Conservation (phyloP, 2,888 invertebrate species). For the Allacma fusca region DNA sequence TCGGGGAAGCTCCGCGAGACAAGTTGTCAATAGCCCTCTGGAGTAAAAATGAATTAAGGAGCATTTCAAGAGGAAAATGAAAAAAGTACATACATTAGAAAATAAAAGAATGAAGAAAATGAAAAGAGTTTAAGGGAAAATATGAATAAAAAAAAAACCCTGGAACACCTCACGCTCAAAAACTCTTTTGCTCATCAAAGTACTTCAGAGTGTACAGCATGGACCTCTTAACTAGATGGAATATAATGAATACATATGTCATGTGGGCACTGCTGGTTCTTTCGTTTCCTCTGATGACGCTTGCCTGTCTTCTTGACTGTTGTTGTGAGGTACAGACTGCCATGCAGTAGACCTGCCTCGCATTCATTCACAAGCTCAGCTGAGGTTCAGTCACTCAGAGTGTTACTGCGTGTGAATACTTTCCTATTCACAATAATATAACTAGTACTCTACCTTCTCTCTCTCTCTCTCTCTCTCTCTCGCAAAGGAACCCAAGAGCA, state of each 20-base stretch:
- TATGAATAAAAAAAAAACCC: not conserved
- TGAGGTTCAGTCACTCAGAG: conserved; percentile 27
- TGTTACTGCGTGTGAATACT: conserved; percentile 1
- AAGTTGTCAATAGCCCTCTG: no score
- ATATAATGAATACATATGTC: conserved; percentile 9
- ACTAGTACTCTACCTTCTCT: not conserved
- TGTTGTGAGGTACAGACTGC: not conserved
- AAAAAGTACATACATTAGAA: not conserved
- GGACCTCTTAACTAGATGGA: not conserved
- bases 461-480: not conserved
- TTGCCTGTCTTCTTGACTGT: not conserved
- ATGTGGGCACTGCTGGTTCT: conserved; percentile 5
- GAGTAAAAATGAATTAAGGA: no score
- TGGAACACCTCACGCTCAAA: not conserved
- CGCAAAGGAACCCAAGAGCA: not conserved
- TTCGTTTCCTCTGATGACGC: conserved; percentile 8
- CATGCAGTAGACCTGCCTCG: not conserved
- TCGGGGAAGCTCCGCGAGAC: no score
- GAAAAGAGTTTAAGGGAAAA: not conserved
- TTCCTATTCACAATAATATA: not conserved
- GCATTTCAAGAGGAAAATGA: no score
- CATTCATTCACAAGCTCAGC: conserved; percentile 36
- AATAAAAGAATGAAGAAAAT: not conserved
- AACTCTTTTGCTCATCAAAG: not conserved
- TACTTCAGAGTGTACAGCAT: not conserved